phyloP scores from a whole-genome alignment of 1,140 invertebrate species.

The Microplitis mediator region DNA sequence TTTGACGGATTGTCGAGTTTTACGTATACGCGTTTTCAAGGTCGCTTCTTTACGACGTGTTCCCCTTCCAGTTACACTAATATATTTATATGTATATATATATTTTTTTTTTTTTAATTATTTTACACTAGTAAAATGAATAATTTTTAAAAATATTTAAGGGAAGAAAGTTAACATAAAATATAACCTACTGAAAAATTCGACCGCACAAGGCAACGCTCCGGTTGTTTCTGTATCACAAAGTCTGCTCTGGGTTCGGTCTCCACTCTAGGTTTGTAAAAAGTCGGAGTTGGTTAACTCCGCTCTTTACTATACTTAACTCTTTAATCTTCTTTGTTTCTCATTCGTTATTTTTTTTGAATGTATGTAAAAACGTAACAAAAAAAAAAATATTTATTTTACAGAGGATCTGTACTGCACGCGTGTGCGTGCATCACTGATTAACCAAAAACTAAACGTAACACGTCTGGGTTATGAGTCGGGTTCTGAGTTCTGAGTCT shows the following conservation, averaged over 20 bases:
- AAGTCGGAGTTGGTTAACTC: not conserved
- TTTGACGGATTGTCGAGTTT: slow-evolving; percentile 37
- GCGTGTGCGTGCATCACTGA: slow-evolving; percentile 18
- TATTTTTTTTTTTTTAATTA: not conserved
- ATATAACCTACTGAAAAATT: slow-evolving; percentile 36
- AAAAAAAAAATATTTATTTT: too few species aligned
- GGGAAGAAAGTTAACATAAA: slow-evolving; percentile 38
- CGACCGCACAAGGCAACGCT: slow-evolving; percentile 51
- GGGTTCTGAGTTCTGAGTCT: too few species aligned
- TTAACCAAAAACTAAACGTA: not conserved
- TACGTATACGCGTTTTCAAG: slow-evolving; percentile 40
- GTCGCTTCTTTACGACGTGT: slow-evolving; percentile 33
- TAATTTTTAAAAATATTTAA: slow-evolving; percentile 24
- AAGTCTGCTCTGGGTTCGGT: slow-evolving; percentile 1
- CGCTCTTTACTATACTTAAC: slow-evolving; percentile 18
- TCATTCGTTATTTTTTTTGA: too few species aligned
- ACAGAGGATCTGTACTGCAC: not conserved
- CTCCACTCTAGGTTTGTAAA: too few species aligned
- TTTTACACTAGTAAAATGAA: too few species aligned
- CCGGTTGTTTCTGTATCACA: slow-evolving; percentile 50
- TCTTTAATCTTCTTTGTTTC: not conserved
- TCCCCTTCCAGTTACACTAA: slow-evolving; percentile 29
- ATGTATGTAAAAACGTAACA: too few species aligned
- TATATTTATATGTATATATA: not conserved
- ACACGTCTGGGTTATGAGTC: not conserved